A percentile compares a stretch with the other conserved stretches of the same genome.
Conservation (phyloP, 2,888 invertebrate genomes). For the Gortyna flavago region DNA sequence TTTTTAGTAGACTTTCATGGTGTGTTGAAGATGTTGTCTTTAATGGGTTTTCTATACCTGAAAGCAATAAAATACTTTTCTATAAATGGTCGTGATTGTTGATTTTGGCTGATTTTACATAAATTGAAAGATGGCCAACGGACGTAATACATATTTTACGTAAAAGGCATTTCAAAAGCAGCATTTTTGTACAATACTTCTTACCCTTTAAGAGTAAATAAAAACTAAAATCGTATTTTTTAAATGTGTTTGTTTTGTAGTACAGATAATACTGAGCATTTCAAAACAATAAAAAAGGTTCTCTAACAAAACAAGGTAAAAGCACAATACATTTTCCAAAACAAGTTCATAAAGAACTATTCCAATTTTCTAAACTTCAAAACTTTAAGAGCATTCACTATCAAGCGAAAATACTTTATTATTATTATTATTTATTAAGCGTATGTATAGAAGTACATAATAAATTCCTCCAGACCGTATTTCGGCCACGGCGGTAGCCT, state of each 20-base stretch:
- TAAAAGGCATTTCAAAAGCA: neutral
- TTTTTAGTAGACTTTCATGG: slow-evolving; percentile 4
- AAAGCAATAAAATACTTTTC: neutral
- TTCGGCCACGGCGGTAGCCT: no score
- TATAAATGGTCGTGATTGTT: no score
- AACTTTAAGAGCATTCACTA: slow-evolving; percentile 30
- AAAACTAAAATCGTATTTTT: neutral
- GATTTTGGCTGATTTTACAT: neutral
- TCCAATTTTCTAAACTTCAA: slow-evolving; percentile 38
- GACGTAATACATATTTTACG: neutral
- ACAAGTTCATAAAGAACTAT: slow-evolving; percentile 24
- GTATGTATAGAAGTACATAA: slow-evolving; percentile 39
- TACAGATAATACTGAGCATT: neutral
- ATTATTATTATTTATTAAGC: no score
- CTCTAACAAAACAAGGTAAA: neutral
- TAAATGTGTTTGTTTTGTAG: no score
- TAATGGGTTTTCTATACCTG: neutral
- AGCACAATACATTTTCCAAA: slow-evolving; percentile 7
- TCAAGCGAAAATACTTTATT: no score
- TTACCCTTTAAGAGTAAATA: no score
- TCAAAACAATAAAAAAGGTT: neutral
- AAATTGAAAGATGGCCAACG: neutral
- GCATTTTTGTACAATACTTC: neutral
- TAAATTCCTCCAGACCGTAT: no score
- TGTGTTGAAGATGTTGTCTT: slow-evolving; percentile 3